A percentile compares a stretch with the other conserved stretches of the same genome.
Conservation (phyloP, 2,888 invertebrate species). For the Tiliacea citrago region DNA sequence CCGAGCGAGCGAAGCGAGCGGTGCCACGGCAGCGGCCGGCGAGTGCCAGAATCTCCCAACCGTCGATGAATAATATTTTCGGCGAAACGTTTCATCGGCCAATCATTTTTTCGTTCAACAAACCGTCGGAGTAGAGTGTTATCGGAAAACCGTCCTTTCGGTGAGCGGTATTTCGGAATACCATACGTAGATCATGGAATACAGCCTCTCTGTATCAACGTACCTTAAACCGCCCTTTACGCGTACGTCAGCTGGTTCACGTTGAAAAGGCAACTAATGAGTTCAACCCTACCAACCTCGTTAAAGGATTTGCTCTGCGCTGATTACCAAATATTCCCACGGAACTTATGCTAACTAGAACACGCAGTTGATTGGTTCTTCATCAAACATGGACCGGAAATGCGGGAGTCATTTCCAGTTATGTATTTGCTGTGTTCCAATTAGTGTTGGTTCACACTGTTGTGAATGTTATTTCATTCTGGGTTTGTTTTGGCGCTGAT, state of each 20-base stretch:
- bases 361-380: slow-evolving; percentile 41
- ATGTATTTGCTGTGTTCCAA: slow-evolving; percentile 31
- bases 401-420: slow-evolving; percentile 38
- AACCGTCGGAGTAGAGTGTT: too few relatives aligned
- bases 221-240: background rate
- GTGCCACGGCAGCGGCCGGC: too few relatives aligned
- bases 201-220: background rate
- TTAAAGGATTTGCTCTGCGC: slow-evolving; percentile 37
- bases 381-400: slow-evolving; percentile 38
- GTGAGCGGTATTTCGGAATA: too few relatives aligned
- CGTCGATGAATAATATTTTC: too few relatives aligned
- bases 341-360: slow-evolving; percentile 43
- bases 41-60: too few relatives aligned
- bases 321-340: slow-evolving; percentile 48
- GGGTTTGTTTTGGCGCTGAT: background rate
- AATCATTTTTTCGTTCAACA: too few relatives aligned
- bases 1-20: too few relatives aligned
- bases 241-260: background rate
- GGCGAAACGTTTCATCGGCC: too few relatives aligned
- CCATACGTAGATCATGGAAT: too few relatives aligned
- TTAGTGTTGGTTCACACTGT: slow-evolving; percentile 15
- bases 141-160: too few relatives aligned
- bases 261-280: slow-evolving; percentile 49
- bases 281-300: background rate
- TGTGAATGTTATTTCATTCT: background rate